phyloP scores from a whole-genome alignment of 2,888 invertebrate genomes.

The Tribolium freemani region DNA sequence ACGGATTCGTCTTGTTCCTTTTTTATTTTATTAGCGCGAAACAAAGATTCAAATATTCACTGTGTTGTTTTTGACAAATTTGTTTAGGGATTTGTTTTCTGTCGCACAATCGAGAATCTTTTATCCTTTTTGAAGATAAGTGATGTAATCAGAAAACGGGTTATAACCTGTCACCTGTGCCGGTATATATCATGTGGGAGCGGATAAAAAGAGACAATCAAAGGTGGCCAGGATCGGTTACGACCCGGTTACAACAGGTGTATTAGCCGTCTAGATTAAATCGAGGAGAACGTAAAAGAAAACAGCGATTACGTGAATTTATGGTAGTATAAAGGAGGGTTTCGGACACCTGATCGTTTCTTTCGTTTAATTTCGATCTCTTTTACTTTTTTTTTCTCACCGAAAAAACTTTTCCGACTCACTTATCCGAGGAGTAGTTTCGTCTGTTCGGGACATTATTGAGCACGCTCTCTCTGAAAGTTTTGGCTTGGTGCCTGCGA shows the following conservation, averaged over 20 bases:
- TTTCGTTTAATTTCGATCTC: conserved; percentile 5
- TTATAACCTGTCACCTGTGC: not conserved
- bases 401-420: not conserved
- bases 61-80: not conserved
- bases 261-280: conserved; percentile 41
- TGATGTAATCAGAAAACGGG: conserved; percentile 5
- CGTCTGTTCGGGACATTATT: conserved; percentile 4
- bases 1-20: conserved; percentile 19
- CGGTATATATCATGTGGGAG: not conserved
- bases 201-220: conserved; percentile 27
- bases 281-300: conserved; percentile 36
- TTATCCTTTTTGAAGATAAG: conserved; percentile 3
- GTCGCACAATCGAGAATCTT: not conserved
- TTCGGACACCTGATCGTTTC: conserved; percentile 42
- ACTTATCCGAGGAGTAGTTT: not conserved
- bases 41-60: conserved; percentile 23
- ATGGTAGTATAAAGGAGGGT: conserved; percentile 34
- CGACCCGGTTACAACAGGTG: conserved; percentile 42
- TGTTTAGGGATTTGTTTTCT: not conserved
- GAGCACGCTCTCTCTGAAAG: not conserved
- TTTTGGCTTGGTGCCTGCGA: conserved; percentile 12
- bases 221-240: conserved; percentile 19
- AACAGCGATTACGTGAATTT: conserved; percentile 46
- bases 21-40: conserved; percentile 2
- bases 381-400: not conserved